Evolutionary conservation across 2,888 invertebrate species (phyloP).

Genomic region (Epinotia demarniana): DNA sequence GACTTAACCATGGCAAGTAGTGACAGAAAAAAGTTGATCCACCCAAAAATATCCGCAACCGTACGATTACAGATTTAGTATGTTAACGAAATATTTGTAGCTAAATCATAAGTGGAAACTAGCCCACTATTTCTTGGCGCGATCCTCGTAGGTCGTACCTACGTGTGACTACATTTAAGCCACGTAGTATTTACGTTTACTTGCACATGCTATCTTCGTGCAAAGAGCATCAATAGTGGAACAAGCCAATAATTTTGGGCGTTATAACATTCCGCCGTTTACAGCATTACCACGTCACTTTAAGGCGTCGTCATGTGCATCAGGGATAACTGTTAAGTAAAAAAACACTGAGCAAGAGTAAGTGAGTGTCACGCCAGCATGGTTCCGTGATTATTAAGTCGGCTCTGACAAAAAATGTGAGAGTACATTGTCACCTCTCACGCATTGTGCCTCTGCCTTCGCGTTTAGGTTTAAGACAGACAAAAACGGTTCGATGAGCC

Average conservation of each 20-base stretch:
- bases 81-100: not conserved
- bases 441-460: too few species aligned
- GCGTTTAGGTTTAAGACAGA: too few species aligned
- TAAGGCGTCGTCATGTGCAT: conserved; percentile 17
- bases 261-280: not conserved
- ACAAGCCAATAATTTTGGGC: conserved; percentile 1
- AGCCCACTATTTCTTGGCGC: conserved; percentile 7
- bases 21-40: too few species aligned
- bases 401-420: not conserved
- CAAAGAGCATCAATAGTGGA: not conserved
- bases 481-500: too few species aligned
- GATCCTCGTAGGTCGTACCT: not conserved
- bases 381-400: not conserved
- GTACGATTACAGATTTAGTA: not conserved
- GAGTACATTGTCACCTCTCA: not conserved
- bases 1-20: too few species aligned
- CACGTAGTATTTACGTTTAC: not conserved
- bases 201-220: not conserved
- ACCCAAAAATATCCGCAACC: not conserved
- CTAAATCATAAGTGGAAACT: conserved; percentile 8
- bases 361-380: not conserved
- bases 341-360: not conserved
- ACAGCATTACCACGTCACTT: conserved; percentile 16
- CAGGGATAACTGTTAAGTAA: conserved; percentile 20
- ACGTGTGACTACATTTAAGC: conserved; percentile 3